phyloP scores from a whole-genome alignment of 1,140 invertebrate genomes.

The Drosophila auraria region DNA sequence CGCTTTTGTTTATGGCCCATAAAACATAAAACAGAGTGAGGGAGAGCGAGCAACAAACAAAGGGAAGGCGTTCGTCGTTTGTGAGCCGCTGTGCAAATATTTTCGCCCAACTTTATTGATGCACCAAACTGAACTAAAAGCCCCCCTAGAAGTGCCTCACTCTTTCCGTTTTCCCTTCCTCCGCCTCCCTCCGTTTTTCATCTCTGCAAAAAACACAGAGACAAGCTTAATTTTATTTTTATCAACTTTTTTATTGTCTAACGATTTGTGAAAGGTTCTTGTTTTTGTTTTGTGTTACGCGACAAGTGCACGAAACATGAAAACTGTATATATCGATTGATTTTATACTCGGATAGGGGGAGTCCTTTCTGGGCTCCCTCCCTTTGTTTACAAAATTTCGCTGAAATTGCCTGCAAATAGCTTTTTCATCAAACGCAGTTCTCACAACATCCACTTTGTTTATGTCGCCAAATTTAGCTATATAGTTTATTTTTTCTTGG shows the following conservation, averaged over 20 bases:
- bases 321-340: slow-evolving; percentile 40
- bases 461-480: slow-evolving; percentile 32
- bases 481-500: not conserved
- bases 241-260: slow-evolving; percentile 54
- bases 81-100: slow-evolving; percentile 49
- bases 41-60: slow-evolving; percentile 10
- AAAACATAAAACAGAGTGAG: slow-evolving; percentile 19
- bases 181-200: not conserved
- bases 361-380: not conserved
- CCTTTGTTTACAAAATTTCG: slow-evolving; percentile 31
- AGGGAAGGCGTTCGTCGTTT: slow-evolving; percentile 22
- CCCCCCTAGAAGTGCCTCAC: slow-evolving; percentile 13
- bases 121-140: slow-evolving; percentile 36
- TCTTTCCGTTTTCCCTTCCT: not conserved
- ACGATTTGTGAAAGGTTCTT: slow-evolving; percentile 53
- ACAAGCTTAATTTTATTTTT: slow-evolving; percentile 50
- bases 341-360: slow-evolving; percentile 5
- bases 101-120: slow-evolving; percentile 55
- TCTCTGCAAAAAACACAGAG: slow-evolving; percentile 17
- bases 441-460: slow-evolving; percentile 19
- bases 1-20: slow-evolving; percentile 41
- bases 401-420: slow-evolving; percentile 37
- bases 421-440: slow-evolving; percentile 16
- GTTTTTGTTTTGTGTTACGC: slow-evolving; percentile 21
- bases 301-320: slow-evolving; percentile 34